These are phyloP conservation scores for Phyllotreta cruciferae DNA, from an alignment of 2,888 invertebrate species.

Conservation along the genomic window DNA sequence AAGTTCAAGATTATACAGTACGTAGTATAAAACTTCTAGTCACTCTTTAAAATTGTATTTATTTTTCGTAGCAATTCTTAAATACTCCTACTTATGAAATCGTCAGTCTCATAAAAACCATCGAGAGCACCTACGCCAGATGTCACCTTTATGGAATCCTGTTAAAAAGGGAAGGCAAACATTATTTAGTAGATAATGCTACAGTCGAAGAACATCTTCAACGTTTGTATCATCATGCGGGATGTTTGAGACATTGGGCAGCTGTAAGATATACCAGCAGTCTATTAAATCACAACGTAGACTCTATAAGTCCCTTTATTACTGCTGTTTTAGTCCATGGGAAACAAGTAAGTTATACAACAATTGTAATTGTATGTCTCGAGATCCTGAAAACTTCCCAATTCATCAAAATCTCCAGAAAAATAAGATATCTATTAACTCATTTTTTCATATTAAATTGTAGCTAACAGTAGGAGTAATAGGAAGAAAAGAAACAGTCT, in stretches of 20 bases:
- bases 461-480: constrained; percentile 92
- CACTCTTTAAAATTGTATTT: neutral
- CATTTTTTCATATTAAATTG: constrained; percentile 18
- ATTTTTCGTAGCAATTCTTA: constrained; percentile 63
- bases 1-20: constrained; percentile 58
- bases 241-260: constrained; percentile 86
- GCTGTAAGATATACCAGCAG: constrained; percentile 96
- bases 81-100: constrained; percentile 77
- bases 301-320: constrained; percentile 97
- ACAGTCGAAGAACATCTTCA: constrained; percentile 75
- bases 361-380: too few relatives aligned
- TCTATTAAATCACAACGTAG: constrained; percentile 91
- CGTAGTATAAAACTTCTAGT: constrained; percentile 25
- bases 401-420: constrained; percentile 11
- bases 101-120: constrained; percentile 71
- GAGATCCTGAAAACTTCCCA: too few relatives aligned
- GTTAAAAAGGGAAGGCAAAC: constrained; percentile 79
- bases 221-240: constrained; percentile 81
- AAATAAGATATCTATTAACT: neutral
- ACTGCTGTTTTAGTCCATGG: constrained; percentile 97
- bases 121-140: constrained; percentile 78
- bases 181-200: constrained; percentile 72
- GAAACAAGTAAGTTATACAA: constrained; percentile 76
- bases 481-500: constrained; percentile 93
- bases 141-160: constrained; percentile 86